Conservation (phyloP, 2,888 invertebrate species). For the Cephus rjabovi region DNA sequence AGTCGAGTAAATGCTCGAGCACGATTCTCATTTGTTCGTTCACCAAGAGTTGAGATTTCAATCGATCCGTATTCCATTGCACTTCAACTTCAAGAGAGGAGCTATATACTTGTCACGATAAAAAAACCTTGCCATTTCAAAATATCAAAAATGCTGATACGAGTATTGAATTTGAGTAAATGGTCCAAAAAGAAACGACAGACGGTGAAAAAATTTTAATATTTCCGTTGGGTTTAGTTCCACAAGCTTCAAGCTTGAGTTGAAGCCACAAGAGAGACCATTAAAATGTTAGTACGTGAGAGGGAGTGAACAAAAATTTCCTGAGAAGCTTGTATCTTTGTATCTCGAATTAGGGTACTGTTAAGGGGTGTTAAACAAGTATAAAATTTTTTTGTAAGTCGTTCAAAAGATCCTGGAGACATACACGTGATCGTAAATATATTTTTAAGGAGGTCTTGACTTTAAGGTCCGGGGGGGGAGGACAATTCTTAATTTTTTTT, state of each 20-base stretch:
- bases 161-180: not conserved
- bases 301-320: not conserved
- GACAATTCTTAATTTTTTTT: not conserved
- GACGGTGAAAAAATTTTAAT: not conserved
- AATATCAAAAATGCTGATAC: not conserved
- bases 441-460: not conserved
- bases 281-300: not conserved
- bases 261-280: not conserved
- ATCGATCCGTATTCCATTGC: conserved; percentile 6
- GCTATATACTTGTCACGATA: not conserved
- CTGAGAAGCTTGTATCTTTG: not conserved
- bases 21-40: conserved; percentile 2
- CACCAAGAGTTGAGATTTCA: not conserved
- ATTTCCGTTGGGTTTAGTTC: not conserved
- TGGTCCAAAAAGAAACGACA: not conserved
- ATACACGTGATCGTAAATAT: not conserved
- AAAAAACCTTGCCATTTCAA: not conserved
- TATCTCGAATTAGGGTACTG: too few species aligned
- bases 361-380: too few species aligned
- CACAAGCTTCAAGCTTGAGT: not conserved
- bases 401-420: not conserved
- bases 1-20: conserved; percentile 25
- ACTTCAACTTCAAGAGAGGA: not conserved
- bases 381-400: not conserved
- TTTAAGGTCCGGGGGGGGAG: not conserved